Evolutionary conservation across 2,797 vertebrate species (phyloP).

Genomic region (Alfaro cultratus): DNA sequence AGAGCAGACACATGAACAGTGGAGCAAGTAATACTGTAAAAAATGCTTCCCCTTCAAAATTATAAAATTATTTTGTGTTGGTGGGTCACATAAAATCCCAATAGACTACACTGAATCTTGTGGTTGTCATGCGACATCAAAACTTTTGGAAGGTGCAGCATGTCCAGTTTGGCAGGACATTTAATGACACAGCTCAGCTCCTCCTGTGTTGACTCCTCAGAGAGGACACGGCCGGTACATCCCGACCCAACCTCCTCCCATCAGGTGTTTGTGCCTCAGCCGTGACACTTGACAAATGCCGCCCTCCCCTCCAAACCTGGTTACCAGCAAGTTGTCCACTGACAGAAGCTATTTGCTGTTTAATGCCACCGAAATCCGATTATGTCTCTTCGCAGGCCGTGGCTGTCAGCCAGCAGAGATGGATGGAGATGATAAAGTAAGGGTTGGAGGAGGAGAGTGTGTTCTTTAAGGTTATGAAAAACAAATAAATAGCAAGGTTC

Average conservation of each 20-base stretch:
- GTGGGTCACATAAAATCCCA: background rate
- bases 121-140: background rate
- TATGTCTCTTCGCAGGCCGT: conserved; percentile 71
- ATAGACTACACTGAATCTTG: background rate
- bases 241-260: conserved; percentile 20
- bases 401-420: conserved; percentile 71
- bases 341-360: conserved; percentile 75
- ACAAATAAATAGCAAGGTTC: conserved; percentile 67
- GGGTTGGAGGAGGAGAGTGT: conserved; percentile 56
- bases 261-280: conserved; percentile 52
- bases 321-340: conserved; percentile 72
- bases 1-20: too few relatives aligned
- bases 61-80: background rate
- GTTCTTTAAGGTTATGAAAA: conserved; percentile 76
- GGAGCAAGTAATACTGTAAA: too few relatives aligned
- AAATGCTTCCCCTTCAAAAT: background rate
- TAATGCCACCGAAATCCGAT: conserved; percentile 81
- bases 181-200: conserved; percentile 48
- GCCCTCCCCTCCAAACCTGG: conserved; percentile 71
- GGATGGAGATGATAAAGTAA: conserved; percentile 76
- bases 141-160: background rate
- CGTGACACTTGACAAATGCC: conserved; percentile 81
- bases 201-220: conserved; percentile 45
- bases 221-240: conserved; percentile 38
- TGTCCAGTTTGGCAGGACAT: conserved; percentile 60